These are phyloP conservation scores for Oceanodroma tethys DNA, from an alignment of 2,113 vertebrate genomes.

Conservation along the genomic window DNA sequence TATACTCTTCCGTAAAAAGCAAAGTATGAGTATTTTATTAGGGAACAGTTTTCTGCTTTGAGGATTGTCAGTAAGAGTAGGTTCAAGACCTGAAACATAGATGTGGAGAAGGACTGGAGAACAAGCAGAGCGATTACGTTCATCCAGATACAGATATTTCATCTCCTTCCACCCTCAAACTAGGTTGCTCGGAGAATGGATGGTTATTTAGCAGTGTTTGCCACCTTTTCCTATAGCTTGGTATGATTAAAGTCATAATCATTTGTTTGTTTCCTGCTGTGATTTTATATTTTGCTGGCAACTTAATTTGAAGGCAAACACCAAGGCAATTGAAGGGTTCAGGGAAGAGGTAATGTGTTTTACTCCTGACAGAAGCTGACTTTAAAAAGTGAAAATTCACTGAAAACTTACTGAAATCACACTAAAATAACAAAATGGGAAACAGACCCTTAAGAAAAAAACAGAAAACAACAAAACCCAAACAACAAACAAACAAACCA, in stretches of 20 bases:
- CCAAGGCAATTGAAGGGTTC: not conserved
- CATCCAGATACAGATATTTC: not conserved
- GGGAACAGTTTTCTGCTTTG: not conserved
- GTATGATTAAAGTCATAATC: not conserved
- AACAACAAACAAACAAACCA: accelerated
- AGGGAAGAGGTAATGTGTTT: not conserved
- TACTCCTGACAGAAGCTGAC: not conserved
- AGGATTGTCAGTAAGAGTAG: not conserved
- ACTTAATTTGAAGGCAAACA: not conserved
- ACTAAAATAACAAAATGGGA: not conserved
- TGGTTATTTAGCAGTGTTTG: not conserved
- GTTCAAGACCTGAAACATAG: not conserved
- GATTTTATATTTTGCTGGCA: not conserved
- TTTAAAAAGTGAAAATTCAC: not conserved
- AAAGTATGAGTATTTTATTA: not conserved
- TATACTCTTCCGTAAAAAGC: not conserved
- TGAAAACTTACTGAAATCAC: not conserved
- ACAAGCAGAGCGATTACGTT: not conserved
- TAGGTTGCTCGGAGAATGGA: not conserved
- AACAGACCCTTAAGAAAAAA: accelerated
- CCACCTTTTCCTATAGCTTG: not conserved
- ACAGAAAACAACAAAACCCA: not conserved
- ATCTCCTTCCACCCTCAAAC: not conserved
- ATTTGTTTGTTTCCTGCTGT: not conserved
- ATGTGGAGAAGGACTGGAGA: not conserved